Evolutionary conservation across 2,888 invertebrate species (phyloP).

Genomic region (Parelbella ahira): DNA sequence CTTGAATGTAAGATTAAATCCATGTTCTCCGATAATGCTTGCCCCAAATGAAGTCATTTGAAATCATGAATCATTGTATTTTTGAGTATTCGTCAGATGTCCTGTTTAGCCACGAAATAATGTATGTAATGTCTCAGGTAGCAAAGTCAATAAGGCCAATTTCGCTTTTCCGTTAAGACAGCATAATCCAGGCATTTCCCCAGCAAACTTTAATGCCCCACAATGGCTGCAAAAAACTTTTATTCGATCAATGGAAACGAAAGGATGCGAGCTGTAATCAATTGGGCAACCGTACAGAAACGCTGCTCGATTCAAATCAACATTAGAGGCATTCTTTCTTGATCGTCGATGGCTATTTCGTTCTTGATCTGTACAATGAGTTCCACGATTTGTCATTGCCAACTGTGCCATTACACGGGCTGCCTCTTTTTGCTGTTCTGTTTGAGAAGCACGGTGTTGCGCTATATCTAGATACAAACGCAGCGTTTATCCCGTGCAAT

Average conservation of each 20-base stretch:
- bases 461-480: slow-evolving; percentile 37
- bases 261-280: slow-evolving; percentile 17
- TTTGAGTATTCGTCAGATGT: background rate
- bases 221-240: slow-evolving; percentile 18
- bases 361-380: slow-evolving; percentile 36
- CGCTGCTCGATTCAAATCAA: slow-evolving; percentile 43
- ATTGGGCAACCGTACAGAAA: slow-evolving; percentile 19
- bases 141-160: slow-evolving; percentile 1
- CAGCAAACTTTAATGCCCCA: slow-evolving; percentile 17
- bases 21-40: background rate
- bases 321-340: slow-evolving; percentile 37
- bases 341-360: slow-evolving; percentile 33
- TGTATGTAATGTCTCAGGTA: slow-evolving; percentile 2
- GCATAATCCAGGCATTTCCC: slow-evolving; percentile 11
- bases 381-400: slow-evolving; percentile 38
- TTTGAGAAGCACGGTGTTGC: slow-evolving; percentile 35
- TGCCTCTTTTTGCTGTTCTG: slow-evolving; percentile 38
- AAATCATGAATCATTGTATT: slow-evolving; percentile 6
- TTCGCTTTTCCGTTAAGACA: slow-evolving; percentile 9
- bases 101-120: no score
- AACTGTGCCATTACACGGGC: slow-evolving; percentile 40
- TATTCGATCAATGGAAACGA: slow-evolving; percentile 12
- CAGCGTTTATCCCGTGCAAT: slow-evolving; percentile 27
- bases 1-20: background rate
- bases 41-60: slow-evolving; percentile 12